Conservation (phyloP, 2,888 invertebrate genomes). For the Conus canariensis region DNA sequence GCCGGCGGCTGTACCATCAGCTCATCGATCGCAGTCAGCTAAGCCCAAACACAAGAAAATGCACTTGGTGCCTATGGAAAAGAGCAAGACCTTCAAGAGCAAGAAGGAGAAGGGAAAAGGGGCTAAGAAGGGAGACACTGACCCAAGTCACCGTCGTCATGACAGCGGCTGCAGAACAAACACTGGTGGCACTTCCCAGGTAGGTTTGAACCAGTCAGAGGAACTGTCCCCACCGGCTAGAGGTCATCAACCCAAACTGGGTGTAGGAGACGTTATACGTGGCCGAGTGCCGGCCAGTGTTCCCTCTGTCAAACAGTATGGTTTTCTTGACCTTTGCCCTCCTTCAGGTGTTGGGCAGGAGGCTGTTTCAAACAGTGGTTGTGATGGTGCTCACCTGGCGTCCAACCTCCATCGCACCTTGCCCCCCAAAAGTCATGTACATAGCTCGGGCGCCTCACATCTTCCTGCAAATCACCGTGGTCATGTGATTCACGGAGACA, state of each 20-base stretch:
- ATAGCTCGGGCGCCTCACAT: not conserved
- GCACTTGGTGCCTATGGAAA: constrained; percentile 33
- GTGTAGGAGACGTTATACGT: not conserved
- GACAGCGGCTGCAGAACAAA: constrained; percentile 1
- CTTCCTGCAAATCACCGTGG: constrained; percentile 9
- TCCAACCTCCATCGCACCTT: constrained; percentile 15
- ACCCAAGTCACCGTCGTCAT: not conserved
- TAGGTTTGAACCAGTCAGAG: not conserved
- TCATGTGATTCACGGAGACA: constrained; percentile 12
- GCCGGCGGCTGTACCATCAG: not conserved
- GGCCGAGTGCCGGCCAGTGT: not conserved
- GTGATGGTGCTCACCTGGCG: not conserved
- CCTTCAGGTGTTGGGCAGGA: not conserved
- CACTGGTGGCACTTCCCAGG: not conserved
- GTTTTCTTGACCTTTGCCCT: constrained; percentile 29
- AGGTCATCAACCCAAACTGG: constrained; percentile 10
- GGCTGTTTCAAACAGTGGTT: not conserved
- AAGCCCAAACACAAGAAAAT: constrained; percentile 39
- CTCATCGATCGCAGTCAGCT: constrained; percentile 13
- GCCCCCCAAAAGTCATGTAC: not conserved
- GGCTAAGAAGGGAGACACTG: constrained; percentile 25
- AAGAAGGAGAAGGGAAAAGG: constrained; percentile 33
- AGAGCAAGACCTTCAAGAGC: constrained; percentile 29
- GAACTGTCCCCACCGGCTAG: not conserved
- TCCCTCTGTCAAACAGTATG: constrained; percentile 37